phyloP scores from a whole-genome alignment of 1,140 invertebrate species.

The Nephotettix cincticeps region DNA sequence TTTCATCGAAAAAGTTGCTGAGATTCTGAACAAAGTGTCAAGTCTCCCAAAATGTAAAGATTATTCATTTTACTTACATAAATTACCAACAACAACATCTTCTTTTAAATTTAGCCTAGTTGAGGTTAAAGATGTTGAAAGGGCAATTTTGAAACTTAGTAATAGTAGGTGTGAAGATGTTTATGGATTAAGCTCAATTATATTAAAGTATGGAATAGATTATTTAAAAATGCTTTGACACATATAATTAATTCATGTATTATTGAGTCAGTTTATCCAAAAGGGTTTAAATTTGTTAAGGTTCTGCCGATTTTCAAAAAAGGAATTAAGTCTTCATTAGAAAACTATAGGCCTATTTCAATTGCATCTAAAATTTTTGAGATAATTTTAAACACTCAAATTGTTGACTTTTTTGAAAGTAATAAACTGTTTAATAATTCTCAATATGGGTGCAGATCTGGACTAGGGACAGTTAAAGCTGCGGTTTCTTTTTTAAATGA shows the following conservation, averaged over 20 bases:
- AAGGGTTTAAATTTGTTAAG: too few species aligned
- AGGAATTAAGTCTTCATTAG: not conserved
- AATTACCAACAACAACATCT: not conserved
- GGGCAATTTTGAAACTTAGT: not conserved
- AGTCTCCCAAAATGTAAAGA: not conserved
- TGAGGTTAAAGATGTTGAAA: not conserved
- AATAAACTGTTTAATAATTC: not conserved
- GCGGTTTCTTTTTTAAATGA: not conserved
- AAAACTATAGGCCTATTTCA: not conserved
- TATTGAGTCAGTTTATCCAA: not conserved
- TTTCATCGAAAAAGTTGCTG: not conserved
- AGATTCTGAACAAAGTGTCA: not conserved
- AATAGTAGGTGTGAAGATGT: not conserved
- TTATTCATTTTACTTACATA: not conserved
- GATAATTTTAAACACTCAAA: too few species aligned
- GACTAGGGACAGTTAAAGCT: not conserved
- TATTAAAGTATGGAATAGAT: not conserved
- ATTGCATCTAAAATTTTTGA: not conserved
- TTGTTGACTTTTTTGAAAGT: too few species aligned
- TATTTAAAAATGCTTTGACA: not conserved
- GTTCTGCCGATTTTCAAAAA: not conserved
- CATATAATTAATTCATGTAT: not conserved
- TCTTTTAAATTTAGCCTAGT: not conserved
- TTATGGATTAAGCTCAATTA: not conserved
- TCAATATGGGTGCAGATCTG: not conserved